Evolutionary conservation across 1,140 invertebrate genomes (phyloP).

Genomic region (Zaprionus lachaisei): DNA sequence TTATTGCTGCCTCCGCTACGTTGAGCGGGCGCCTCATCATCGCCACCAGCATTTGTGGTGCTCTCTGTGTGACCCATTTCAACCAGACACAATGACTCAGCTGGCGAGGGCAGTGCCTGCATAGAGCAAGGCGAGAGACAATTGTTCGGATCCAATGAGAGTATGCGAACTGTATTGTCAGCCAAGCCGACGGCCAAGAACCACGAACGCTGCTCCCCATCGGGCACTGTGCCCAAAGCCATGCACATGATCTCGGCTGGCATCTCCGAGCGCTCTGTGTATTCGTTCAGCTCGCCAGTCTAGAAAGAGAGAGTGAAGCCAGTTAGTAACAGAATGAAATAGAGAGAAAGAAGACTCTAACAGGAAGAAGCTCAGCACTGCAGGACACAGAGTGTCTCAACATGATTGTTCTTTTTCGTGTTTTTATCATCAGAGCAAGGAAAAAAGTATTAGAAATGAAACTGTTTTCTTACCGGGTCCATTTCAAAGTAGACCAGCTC

Average conservation of each 20-base stretch:
- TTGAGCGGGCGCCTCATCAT: constrained; percentile 82
- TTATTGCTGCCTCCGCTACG: constrained; percentile 84
- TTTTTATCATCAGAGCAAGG: constrained; percentile 81
- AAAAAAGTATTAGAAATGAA: neutral
- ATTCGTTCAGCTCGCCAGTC: constrained; percentile 99
- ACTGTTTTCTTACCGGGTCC: constrained; percentile 93
- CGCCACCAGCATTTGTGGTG: constrained; percentile 82
- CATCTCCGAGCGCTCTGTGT: constrained; percentile 98
- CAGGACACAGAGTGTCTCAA: constrained; percentile 84
- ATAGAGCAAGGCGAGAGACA: constrained; percentile 97
- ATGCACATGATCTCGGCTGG: constrained; percentile 99
- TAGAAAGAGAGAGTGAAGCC: constrained; percentile 84
- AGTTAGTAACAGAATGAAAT: neutral
- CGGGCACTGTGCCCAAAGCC: constrained; percentile 97
- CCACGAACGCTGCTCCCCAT: constrained; percentile 97
- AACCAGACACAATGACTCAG: constrained; percentile 98
- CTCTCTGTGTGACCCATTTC: constrained; percentile 90
- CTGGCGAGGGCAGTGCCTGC: constrained; percentile 98
- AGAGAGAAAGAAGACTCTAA: neutral
- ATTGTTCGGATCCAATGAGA: constrained; percentile 97
- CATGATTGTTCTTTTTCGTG: constrained; percentile 84
- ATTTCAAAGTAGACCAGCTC: constrained; percentile 99
- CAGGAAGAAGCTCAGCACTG: constrained; percentile 76
- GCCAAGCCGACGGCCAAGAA: constrained; percentile 98
- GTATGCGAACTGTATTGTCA: constrained; percentile 98